phyloP scores from a whole-genome alignment of 2,888 invertebrate genomes.

The Bembecia ichneumoniformis region DNA sequence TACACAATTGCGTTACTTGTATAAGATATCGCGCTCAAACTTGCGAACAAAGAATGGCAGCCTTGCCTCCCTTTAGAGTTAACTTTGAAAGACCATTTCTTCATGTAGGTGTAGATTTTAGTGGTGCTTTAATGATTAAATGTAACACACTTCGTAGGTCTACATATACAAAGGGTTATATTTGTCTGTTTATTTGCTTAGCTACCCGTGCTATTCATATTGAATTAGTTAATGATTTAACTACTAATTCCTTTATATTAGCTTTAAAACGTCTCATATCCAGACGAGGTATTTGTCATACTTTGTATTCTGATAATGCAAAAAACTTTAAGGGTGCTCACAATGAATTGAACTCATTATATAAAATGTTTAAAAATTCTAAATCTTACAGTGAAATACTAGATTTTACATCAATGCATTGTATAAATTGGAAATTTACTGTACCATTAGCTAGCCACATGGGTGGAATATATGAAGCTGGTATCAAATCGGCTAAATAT shows the following conservation, averaged over 20 bases:
- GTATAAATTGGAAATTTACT: neutral
- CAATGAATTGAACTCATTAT: neutral
- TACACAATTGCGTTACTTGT: conserved; percentile 1
- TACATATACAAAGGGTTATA: conserved; percentile 3
- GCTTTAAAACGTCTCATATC: conserved; percentile 7
- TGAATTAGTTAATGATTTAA: conserved; percentile 1
- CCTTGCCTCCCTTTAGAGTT: conserved; percentile 6
- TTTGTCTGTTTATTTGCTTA: conserved; percentile 5
- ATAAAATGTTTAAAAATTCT: neutral
- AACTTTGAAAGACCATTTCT: conserved; percentile 4
- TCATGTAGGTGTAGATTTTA: conserved; percentile 10
- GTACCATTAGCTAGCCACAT: neutral
- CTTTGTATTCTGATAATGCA: conserved; percentile 7
- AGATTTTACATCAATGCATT: neutral
- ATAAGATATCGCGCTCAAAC: conserved; percentile 4
- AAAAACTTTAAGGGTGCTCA: conserved; percentile 5
- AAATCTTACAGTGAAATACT: neutral
- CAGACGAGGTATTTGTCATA: conserved; percentile 6
- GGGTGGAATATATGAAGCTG: neutral
- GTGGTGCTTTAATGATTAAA: conserved; percentile 7
- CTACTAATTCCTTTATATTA: conserved; percentile 3
- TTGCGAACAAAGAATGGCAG: conserved; percentile 9
- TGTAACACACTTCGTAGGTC: conserved; percentile 3
- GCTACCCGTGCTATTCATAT: conserved; percentile 2
- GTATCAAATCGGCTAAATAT: neutral